Conservation (phyloP, 2,113 vertebrate species). For the Heptranchias perlo region DNA sequence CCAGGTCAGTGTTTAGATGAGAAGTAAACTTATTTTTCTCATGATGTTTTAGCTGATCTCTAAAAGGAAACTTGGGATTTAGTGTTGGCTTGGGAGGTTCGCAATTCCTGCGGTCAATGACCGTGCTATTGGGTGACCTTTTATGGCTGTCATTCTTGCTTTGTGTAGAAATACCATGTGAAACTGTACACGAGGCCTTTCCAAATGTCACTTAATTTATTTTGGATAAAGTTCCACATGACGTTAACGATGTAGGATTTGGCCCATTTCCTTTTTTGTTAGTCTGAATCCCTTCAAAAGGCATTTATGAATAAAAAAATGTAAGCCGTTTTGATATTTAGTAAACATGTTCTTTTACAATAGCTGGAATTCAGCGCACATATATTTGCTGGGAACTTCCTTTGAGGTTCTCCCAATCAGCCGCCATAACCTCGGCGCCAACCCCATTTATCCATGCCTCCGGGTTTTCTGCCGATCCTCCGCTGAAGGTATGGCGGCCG, state of each 20-base stretch:
- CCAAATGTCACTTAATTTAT: background rate
- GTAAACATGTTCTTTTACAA: too few relatives aligned
- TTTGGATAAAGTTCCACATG: background rate
- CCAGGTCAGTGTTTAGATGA: conserved; percentile 66
- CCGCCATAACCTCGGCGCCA: background rate
- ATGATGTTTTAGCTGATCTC: background rate
- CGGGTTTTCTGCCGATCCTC: background rate
- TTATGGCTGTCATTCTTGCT: background rate
- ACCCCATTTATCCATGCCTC: too few relatives aligned
- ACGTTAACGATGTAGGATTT: background rate
- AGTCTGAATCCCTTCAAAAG: background rate
- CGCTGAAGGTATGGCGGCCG: too few relatives aligned
- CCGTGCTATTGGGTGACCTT: conserved; percentile 7
- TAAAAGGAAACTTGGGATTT: conserved; percentile 32
- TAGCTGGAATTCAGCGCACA: background rate
- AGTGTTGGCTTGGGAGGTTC: background rate
- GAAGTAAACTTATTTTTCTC: background rate
- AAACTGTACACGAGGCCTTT: background rate
- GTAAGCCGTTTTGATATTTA: background rate
- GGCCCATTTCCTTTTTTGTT: background rate
- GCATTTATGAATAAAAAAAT: background rate
- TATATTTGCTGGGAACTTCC: background rate
- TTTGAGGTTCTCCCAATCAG: background rate
- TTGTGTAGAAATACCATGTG: conserved; percentile 1
- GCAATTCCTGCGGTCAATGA: conserved; percentile 20